Conservation (phyloP, 1,140 invertebrate species). For the Chlorops oryzae region DNA sequence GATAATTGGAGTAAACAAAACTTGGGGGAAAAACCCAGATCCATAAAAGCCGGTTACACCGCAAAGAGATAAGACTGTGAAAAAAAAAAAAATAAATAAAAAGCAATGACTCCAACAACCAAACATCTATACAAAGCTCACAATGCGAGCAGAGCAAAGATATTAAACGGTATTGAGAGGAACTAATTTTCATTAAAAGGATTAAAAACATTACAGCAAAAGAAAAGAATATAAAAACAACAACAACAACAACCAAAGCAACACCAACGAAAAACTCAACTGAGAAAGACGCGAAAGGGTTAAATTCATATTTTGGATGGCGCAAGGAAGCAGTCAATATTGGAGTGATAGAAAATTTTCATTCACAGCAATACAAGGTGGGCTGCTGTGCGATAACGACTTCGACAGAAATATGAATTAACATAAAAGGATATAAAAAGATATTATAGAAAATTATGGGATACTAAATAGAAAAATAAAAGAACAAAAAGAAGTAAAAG, state of each 20-base stretch:
- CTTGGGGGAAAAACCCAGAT: no score
- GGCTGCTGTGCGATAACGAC: constrained; percentile 4
- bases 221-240: no score
- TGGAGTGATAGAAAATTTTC: neutral
- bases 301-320: no score
- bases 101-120: no score
- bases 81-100: no score
- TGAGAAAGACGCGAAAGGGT: constrained; percentile 5
- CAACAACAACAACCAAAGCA: neutral
- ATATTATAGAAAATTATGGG: constrained; percentile 30
- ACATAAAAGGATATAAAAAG: constrained; percentile 45
- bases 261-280: no score
- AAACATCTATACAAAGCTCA: constrained; percentile 14
- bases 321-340: neutral
- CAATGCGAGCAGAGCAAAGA: constrained; percentile 24
- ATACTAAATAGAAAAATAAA: constrained; percentile 2
- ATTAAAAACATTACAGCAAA: constrained; percentile 36
- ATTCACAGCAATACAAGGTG: neutral
- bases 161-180: constrained; percentile 47
- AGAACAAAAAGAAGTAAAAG: neutral
- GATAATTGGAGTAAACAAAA: constrained; percentile 38
- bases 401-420: constrained; percentile 42
- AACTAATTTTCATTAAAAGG: constrained; percentile 48
- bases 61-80: constrained; percentile 1
- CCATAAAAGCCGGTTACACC: constrained; percentile 4